Base-by-base conservation (phyloP, 2,113 vertebrate genomes). In the Microcebus murinus region DNA sequence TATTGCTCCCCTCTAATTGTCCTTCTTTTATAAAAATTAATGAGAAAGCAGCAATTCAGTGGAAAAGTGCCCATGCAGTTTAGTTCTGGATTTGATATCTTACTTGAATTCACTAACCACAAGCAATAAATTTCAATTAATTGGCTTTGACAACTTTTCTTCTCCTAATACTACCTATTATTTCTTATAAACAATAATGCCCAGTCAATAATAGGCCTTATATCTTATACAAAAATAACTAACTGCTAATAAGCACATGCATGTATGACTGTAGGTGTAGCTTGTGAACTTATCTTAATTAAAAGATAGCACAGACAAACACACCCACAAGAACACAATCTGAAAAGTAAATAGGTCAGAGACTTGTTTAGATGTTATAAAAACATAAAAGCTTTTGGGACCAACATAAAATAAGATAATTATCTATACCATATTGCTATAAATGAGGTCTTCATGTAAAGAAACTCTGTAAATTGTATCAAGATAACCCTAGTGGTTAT, bases 401-500 rank as follows among this genome's bases (percentile, higher is more conserved):
- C 68, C 11, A 88, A 77, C 4, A 36, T 57, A 63, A 70, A 68
- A 81, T 82, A 93, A 55, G 15, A 50, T 77, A 96, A 95, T 89
- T 92, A 93, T 50, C 50, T 89, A 34, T 57, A 74, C 42, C n/a
- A 55, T 52, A 80, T 82, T 90, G 4, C 71, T 50, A 34, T 93
- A 89, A 89, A 68, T 48, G 61, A 71, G 34, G 85, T 94, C 48
- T 81, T 87, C 42, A 55, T 67, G 42, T 94, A 93, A 96, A 61
- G 21, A 80, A 94, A 48, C 23, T 61, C 25, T 9, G 1, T 83
- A 82, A 94, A 80, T 61, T 84, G 29, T 65, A 71, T 87, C 50
- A 84, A 90, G 87, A 96, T 95, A 97, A 96, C 13, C n/a, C 23
- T 80, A n/a, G 59, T 87, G 59, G 50, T 95, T 97, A 89, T 96